phyloP scores from a whole-genome alignment of 2,113 vertebrate species.

The Lepus americanus region DNA sequence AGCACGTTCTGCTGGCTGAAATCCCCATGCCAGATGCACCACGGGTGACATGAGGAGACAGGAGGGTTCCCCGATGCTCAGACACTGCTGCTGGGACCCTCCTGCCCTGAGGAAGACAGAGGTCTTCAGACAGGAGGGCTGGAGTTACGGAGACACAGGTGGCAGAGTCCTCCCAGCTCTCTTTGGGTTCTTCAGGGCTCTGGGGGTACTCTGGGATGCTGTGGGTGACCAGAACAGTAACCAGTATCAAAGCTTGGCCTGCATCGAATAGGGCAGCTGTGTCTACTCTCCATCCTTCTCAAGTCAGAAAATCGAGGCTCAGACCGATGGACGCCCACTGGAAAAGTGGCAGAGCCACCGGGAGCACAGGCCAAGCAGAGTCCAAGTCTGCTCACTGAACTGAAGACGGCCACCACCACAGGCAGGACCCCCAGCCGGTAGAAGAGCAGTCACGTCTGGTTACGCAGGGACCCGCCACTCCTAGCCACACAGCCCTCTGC shows the following conservation, averaged over 20 bases:
- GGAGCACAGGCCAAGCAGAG: not conserved
- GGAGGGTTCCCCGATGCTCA: accelerated
- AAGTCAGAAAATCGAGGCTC: not conserved
- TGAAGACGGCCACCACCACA: accelerated
- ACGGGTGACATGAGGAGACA: not conserved
- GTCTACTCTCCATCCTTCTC: not conserved
- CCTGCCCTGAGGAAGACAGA: not conserved
- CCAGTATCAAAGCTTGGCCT: accelerated
- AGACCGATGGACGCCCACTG: not conserved
- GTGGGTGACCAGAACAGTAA: no score
- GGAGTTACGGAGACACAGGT: no score
- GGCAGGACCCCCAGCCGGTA: not conserved
- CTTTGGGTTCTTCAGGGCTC: no score
- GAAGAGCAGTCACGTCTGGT: not conserved
- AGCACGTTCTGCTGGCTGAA: not conserved
- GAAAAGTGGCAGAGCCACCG: not conserved
- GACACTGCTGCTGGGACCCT: not conserved
- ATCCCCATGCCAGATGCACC: not conserved
- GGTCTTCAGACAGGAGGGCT: not conserved
- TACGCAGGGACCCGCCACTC: no score
- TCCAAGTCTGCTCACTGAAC: not conserved
- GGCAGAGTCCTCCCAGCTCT: not conserved
- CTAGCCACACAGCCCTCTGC: not conserved
- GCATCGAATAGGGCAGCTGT: accelerated
- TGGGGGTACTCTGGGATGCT: not conserved